Evolutionary conservation across 2,797 vertebrate genomes (phyloP).

Genomic region (Vultur gryphus): DNA sequence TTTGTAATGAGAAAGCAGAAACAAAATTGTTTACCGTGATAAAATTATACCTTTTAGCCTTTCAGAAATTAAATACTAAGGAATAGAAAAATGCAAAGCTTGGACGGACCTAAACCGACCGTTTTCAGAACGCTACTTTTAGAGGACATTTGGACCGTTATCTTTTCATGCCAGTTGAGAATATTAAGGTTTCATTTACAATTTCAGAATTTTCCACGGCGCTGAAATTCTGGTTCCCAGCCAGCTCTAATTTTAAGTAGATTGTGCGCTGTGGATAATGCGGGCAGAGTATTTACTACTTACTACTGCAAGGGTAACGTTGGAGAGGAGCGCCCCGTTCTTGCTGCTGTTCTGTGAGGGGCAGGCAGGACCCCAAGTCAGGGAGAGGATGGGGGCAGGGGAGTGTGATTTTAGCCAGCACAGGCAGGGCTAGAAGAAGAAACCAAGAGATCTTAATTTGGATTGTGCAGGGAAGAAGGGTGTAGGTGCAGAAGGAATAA

Average conservation of each 20-base stretch:
- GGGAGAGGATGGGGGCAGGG: not conserved
- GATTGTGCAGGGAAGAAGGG: not conserved
- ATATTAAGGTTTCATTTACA: constrained; percentile 25
- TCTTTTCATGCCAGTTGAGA: not conserved
- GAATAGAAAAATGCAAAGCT: not conserved
- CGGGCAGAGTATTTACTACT: not conserved
- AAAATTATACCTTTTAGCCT: constrained; percentile 10
- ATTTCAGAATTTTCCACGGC: not conserved
- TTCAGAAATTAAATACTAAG: not conserved
- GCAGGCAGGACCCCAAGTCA: not conserved
- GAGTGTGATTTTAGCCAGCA: not conserved
- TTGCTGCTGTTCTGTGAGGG: not conserved
- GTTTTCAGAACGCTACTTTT: not conserved
- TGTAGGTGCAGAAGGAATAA: not conserved
- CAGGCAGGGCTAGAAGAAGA: not conserved
- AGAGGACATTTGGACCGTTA: not conserved
- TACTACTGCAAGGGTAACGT: not conserved
- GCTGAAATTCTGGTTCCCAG: not conserved
- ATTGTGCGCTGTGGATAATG: not conserved
- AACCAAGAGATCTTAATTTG: not conserved
- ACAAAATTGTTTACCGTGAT: not conserved
- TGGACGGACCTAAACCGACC: not conserved
- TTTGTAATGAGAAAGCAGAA: not conserved
- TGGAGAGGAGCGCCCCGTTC: not conserved
- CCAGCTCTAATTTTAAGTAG: not conserved